Evolutionary conservation across 2,113 vertebrate species (phyloP), one percentile per base, ranked within the genome.

Genomic region (Eublepharis macularius): DNA sequence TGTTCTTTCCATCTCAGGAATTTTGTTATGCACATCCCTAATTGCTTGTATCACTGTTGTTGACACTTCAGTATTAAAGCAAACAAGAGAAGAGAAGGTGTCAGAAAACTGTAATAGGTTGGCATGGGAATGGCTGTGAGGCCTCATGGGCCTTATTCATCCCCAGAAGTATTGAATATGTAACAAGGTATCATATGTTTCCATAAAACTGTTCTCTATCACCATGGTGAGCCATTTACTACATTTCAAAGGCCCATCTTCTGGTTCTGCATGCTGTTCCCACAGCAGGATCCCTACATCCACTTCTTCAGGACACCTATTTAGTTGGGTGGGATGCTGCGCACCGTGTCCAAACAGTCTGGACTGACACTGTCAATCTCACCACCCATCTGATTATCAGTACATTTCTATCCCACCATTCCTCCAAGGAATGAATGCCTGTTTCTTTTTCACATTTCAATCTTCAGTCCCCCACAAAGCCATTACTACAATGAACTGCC

Each of bases 21-120:
- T n/a, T n/a, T n/a, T n/a, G n/a, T n/a, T n/a, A n/a, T n/a, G n/a
- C n/a, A n/a, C n/a, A n/a, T n/a, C n/a, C n/a, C 17, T 57, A 45
- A 6, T 80, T 9, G 39, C 39, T 29, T 10, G 26, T 45, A 13
- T 3, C 45, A 26, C 26, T 45, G 32, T 13, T 45, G 57, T 43
- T 80, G 41, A 26, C 57, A 43, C 12, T n/a, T 80, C 13, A 12
- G n/a, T 60, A 26, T 32, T 26, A 39, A 80, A 45, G 54, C 63
- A 14, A 63, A 4, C 68, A 76, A 0, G 0, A 26, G 8, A 24
- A 9, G 79, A n/a, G 29, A 0, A 24, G 74, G 54, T 79, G 34
- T 17, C 47, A 9, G 6, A 24, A 16, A 72, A 41, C 16, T 19
- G 36, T 72, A 72, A 21, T 21, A 43, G 70, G 2, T 4, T 4